Percentiles rank a stretch among this genome's conserved stretches.
phyloP scores from a whole-genome alignment of 2,888 invertebrate species.

The Epinotia brunnichana region DNA sequence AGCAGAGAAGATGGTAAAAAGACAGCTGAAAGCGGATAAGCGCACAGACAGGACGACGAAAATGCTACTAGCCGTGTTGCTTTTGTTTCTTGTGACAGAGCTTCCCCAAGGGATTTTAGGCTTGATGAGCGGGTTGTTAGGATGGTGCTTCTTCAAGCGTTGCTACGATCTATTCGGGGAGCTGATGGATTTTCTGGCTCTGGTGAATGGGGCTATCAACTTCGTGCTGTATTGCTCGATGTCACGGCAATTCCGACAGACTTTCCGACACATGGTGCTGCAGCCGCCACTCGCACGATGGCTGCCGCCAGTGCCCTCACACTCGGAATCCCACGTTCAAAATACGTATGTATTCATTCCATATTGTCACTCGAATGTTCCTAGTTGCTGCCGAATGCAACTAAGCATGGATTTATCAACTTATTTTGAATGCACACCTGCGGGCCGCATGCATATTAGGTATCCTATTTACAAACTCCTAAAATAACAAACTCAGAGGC shows the following conservation, averaged over 20 bases:
- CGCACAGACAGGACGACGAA: conserved; percentile 94
- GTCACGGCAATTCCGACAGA: conserved; percentile 95
- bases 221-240: conserved; percentile 97
- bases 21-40: conserved; percentile 86
- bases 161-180: conserved; percentile 94
- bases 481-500: background rate
- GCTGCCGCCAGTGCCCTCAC: conserved; percentile 82
- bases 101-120: conserved; percentile 92
- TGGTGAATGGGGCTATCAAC: conserved; percentile 96
- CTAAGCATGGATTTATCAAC: background rate
- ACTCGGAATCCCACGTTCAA: conserved; percentile 86
- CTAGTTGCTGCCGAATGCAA: background rate
- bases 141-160: conserved; percentile 88
- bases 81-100: conserved; percentile 94
- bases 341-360: conserved; percentile 83
- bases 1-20: conserved; percentile 73
- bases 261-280: conserved; percentile 88
- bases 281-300: conserved; percentile 86
- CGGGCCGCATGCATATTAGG: background rate
- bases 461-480: background rate
- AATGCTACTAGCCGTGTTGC: conserved; percentile 93
- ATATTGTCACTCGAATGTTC: background rate
- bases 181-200: conserved; percentile 94
- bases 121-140: conserved; percentile 86
- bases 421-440: background rate